Evolutionary conservation across 2,888 invertebrate genomes (phyloP).

Genomic region (Acanthoscelides obtectus): DNA sequence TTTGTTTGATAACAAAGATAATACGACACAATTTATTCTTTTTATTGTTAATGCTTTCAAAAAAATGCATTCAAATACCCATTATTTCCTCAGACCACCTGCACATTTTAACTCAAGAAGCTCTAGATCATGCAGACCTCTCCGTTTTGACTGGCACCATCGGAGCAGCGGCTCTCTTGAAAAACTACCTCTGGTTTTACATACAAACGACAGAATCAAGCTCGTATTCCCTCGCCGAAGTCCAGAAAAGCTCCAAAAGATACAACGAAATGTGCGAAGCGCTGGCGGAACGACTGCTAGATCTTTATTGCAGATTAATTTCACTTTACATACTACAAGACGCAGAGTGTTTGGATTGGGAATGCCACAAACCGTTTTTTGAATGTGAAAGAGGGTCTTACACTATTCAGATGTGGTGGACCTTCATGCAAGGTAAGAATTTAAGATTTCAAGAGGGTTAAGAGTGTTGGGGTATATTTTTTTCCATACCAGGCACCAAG

Average conservation of each 20-base stretch:
- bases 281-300: constrained; percentile 73
- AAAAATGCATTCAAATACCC: background rate
- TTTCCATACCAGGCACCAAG: constrained; percentile 57
- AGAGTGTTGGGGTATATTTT: background rate
- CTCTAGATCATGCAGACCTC: constrained; percentile 78
- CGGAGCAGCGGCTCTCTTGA: constrained; percentile 72
- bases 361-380: constrained; percentile 60
- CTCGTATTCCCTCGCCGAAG: constrained; percentile 27
- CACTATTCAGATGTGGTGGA: constrained; percentile 84
- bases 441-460: background rate
- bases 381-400: constrained; percentile 75
- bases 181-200: constrained; percentile 75
- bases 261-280: constrained; percentile 82
- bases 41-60: too few relatives aligned
- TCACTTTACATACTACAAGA: constrained; percentile 79
- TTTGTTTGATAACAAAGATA: too few relatives aligned
- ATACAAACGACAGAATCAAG: constrained; percentile 53
- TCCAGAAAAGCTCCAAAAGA: constrained; percentile 62
- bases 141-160: constrained; percentile 76
- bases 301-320: constrained; percentile 73
- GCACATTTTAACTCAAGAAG: constrained; percentile 75
- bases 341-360: constrained; percentile 73
- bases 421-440: constrained; percentile 70
- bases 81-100: constrained; percentile 58
- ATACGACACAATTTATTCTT: too few relatives aligned